Percentiles rank a stretch among this genome's conserved stretches.
Conservation (phyloP, 2,113 vertebrate genomes). For the Amazona guildingii region DNA sequence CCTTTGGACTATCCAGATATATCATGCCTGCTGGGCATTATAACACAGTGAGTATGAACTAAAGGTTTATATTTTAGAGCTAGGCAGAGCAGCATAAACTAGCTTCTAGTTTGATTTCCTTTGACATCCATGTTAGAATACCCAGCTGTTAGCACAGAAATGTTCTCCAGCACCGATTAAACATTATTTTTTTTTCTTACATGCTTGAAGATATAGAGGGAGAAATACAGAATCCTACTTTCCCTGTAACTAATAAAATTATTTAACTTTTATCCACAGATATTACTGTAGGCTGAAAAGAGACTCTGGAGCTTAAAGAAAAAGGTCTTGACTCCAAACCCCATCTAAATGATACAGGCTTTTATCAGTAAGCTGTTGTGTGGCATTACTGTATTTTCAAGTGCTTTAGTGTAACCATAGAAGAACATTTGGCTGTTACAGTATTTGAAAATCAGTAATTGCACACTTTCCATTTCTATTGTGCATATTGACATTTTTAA, state of each 20-base stretch:
- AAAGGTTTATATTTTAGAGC: not conserved
- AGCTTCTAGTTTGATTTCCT: not conserved
- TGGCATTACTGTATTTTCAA: not conserved
- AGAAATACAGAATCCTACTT: not conserved
- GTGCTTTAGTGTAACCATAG: not conserved
- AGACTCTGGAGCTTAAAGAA: not conserved
- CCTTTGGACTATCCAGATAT: not conserved
- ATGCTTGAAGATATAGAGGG: not conserved
- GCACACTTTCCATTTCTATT: not conserved
- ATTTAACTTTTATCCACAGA: not conserved
- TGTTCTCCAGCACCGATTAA: not conserved
- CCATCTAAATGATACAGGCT: not conserved
- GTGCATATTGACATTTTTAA: not conserved
- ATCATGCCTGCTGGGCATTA: not conserved
- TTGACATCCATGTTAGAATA: not conserved
- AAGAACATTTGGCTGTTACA: not conserved
- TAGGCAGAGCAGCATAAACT: not conserved
- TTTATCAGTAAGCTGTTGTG: not conserved
- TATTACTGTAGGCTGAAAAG: not conserved
- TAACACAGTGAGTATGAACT: not conserved
- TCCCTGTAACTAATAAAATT: not conserved
- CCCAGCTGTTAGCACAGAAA: not conserved
- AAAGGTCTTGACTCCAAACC: not conserved
- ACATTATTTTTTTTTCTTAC: not conserved
- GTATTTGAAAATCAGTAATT: conserved; percentile 26